A percentile compares a stretch with the other conserved stretches of the same genome.
phyloP scores from a whole-genome alignment of 2,797 vertebrate genomes.

The Spinus olivaceus region DNA sequence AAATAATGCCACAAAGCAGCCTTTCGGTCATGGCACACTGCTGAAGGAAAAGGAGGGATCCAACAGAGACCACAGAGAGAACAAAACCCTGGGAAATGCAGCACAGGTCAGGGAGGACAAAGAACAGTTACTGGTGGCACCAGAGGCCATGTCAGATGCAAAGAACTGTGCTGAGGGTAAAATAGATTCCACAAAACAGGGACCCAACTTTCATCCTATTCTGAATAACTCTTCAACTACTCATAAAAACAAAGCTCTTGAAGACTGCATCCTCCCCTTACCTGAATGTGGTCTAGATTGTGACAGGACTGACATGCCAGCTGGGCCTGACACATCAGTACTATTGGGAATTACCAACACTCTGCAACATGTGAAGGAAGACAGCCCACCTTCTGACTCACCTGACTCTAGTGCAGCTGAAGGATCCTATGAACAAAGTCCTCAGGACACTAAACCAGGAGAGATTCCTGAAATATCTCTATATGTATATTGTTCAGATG shows the following conservation, averaged over 20 bases:
- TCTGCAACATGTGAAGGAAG: neutral
- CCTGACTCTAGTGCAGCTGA: neutral
- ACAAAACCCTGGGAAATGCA: neutral
- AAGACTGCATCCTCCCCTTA: neutral
- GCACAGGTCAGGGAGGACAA: neutral
- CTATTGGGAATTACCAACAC: neutral
- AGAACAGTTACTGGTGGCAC: neutral
- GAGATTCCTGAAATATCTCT: slow-evolving; percentile 44
- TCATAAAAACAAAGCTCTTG: neutral
- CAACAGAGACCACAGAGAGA: neutral
- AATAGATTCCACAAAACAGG: neutral
- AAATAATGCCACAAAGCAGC: neutral
- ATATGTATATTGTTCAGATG: slow-evolving; percentile 38
- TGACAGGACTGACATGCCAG: neutral
- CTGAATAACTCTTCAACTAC: neutral
- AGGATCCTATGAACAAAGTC: neutral
- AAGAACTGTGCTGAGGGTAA: neutral
- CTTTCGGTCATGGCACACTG: neutral
- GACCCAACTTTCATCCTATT: neutral
- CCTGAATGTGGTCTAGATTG: neutral
- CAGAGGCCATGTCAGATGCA: neutral
- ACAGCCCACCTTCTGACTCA: neutral
- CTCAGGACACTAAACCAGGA: neutral
- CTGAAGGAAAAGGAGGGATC: neutral
- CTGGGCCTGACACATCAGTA: neutral